phyloP scores from a whole-genome alignment of 2,888 invertebrate genomes.

The Iselma pallidipennis region DNA sequence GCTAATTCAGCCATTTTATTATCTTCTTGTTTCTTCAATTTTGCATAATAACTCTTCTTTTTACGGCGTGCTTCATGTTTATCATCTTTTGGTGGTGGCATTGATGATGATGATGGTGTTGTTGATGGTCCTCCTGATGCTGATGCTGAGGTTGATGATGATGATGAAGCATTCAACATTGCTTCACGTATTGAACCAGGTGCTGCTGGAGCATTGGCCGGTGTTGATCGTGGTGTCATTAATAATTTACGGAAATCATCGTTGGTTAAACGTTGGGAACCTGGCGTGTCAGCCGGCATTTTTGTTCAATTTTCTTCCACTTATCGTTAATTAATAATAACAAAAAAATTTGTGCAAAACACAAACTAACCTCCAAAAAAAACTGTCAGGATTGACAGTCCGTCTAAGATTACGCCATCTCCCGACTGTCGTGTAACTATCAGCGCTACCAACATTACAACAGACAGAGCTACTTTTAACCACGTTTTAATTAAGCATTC shows the following conservation, averaged over 20 bases:
- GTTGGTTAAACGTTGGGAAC: slow-evolving; percentile 86
- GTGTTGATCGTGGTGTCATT: slow-evolving; percentile 89
- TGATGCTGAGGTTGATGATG: background rate
- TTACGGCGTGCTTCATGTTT: slow-evolving; percentile 85
- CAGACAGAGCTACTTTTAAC: no score
- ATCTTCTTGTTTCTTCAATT: slow-evolving; percentile 91
- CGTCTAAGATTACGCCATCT: no score
- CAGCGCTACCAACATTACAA: no score
- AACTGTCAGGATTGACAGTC: no score
- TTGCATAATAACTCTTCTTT: slow-evolving; percentile 95
- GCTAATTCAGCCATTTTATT: slow-evolving; percentile 92
- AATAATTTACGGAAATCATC: slow-evolving; percentile 95
- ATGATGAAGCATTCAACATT: slow-evolving; percentile 62
- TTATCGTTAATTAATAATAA: no score
- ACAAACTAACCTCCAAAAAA: background rate
- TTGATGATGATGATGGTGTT: slow-evolving; percentile 40
- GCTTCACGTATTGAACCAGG: slow-evolving; percentile 71
- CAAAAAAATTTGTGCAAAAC: no score
- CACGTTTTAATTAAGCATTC: no score
- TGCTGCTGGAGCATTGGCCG: slow-evolving; percentile 61
- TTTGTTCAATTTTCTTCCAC: no score
- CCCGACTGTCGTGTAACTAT: no score
- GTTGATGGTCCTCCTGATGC: background rate
- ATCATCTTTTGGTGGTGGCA: slow-evolving; percentile 62
- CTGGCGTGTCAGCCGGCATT: slow-evolving; percentile 32